Conservation (phyloP, 2,888 invertebrate species). For the Polyommatus icarus region DNA sequence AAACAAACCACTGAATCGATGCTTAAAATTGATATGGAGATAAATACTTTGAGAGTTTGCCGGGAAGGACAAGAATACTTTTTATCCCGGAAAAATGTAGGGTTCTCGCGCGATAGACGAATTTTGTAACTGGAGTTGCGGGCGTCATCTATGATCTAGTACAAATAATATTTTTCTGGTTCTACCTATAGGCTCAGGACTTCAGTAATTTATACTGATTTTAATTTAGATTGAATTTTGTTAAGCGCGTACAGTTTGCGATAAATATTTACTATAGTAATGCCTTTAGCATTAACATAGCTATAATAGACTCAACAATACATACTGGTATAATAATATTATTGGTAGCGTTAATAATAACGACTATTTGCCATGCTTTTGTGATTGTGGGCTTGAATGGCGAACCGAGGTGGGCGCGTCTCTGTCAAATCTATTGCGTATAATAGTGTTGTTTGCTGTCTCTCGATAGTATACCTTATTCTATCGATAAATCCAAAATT, state of each 20-base stretch:
- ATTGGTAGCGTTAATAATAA: constrained; percentile 60
- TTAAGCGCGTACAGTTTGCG: not conserved
- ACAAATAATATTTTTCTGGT: too few species aligned
- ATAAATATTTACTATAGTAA: not conserved
- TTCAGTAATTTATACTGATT: too few species aligned
- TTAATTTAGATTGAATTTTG: too few species aligned
- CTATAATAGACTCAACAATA: constrained; percentile 50
- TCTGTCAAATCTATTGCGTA: constrained; percentile 53
- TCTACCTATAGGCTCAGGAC: too few species aligned
- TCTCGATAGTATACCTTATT: constrained; percentile 41
- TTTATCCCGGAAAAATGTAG: too few species aligned
- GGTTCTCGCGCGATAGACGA: too few species aligned
- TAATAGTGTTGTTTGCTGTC: constrained; percentile 49
- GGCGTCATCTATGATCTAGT: too few species aligned
- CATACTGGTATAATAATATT: constrained; percentile 61
- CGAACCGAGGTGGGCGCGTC: constrained; percentile 69
- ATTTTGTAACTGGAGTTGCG: too few species aligned
- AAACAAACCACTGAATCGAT: too few species aligned
- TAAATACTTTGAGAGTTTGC: too few species aligned
- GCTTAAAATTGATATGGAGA: too few species aligned
- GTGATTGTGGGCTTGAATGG: constrained; percentile 71
- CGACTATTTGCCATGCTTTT: constrained; percentile 74
- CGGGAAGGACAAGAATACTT: too few species aligned
- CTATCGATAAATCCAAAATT: not conserved
- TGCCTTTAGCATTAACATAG: constrained; percentile 29